Base-by-base conservation (phyloP, 2,888 invertebrate species). In the Oscheius myriophilus region DNA sequence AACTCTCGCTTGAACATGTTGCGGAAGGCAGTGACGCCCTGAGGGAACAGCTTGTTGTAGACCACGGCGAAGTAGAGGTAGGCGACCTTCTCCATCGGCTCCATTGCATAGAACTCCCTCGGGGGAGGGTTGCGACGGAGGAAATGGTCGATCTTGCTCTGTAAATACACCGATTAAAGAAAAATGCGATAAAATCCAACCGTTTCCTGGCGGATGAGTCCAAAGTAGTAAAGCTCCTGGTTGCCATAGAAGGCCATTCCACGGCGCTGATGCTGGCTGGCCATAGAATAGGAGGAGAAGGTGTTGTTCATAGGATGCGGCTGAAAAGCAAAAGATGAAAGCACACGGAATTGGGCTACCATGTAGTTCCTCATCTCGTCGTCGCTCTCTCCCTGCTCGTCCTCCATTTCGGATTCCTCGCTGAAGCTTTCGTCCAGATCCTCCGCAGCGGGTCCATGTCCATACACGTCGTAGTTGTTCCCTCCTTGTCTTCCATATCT, bases 31-130 rank as follows among this genome's bases (percentile, higher is more conserved):
- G 54, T n/a, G 12, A 76, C 59, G 16, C 70, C 69, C 14, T 67
- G 66, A 0, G 55, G 52, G 55, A 69, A 78, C 0, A 72, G 71
- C 52, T 74, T 72, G 11, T 71, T 68, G 45, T 76, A 74, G 49
- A 76, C 70, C 0, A 75, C 69, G 41, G 73, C 74, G 46, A 69
- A 78, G 51, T 69, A 78, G 9, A 78, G 54, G 43, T 74, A 78
- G 11, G 74, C 78, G 11, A 43, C 71, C 26, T 58, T 61, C 23
- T 73, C 75, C 49, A 69, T 64, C 16, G 78, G 69, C 14, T 67
- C 66, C 25, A 77, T 39, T 42, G 61, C 65, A 21, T 70, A 72
- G 41, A 67, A 73, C 33, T 69, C 67, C 1, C 70, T 69, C 57
- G 75, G 75, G 3, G 73, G 72, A 51, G 42, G 53, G 18, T 46